Conservation (phyloP, 2,113 vertebrate species). For the Chloropsis hardwickii region DNA sequence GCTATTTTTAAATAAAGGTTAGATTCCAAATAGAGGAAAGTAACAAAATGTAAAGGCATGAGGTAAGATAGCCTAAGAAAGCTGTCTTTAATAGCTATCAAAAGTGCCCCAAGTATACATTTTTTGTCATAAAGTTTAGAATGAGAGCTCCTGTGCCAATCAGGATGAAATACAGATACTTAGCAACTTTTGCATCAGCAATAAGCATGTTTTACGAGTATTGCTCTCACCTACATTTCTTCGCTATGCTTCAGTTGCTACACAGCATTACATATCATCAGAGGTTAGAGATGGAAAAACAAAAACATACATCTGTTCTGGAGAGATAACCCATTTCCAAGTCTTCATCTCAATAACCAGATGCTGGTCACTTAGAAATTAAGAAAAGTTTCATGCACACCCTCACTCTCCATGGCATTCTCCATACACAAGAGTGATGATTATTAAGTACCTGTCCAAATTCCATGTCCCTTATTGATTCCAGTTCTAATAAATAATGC, state of each 20-base stretch:
- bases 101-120: neutral
- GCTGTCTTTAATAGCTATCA: neutral
- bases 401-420: neutral
- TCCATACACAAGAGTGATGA: neutral
- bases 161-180: neutral
- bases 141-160: neutral
- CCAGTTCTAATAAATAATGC: neutral
- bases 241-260: neutral
- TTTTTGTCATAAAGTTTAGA: neutral
- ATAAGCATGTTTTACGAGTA: neutral
- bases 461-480: neutral
- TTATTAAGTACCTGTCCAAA: neutral
- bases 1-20: conserved; percentile 15
- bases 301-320: neutral
- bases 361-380: neutral
- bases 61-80: neutral
- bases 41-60: neutral
- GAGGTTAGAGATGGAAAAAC: neutral
- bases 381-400: rapidly evolving
- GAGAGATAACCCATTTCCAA: neutral
- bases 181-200: neutral
- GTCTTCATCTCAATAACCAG: neutral
- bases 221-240: neutral
- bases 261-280: neutral
- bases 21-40: neutral